phyloP scores from a whole-genome alignment of 2,888 invertebrate species.

The Sympetrum striolatum region DNA sequence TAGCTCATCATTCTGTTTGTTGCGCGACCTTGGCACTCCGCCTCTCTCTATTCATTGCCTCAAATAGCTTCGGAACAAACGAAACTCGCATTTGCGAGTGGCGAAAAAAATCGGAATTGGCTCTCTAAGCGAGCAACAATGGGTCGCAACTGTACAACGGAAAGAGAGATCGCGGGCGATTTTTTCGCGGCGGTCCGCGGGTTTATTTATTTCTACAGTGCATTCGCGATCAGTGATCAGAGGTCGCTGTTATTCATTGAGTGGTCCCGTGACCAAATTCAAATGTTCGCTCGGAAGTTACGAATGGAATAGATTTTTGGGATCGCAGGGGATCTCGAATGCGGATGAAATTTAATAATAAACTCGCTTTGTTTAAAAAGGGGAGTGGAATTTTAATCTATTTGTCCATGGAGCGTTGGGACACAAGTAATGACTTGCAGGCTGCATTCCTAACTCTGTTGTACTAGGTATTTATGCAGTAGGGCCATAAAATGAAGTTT shows the following conservation, averaged over 20 bases:
- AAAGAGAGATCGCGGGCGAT: not conserved
- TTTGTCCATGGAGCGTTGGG: no score
- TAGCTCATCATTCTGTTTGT: no score
- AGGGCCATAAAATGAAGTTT: no score
- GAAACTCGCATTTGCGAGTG: not conserved
- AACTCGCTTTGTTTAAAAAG: no score
- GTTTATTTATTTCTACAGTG: not conserved
- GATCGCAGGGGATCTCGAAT: no score
- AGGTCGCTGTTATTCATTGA: not conserved
- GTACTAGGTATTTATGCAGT: no score
- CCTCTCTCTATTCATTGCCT: not conserved
- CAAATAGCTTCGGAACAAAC: not conserved
- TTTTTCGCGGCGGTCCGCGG: not conserved
- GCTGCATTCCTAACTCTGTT: no score
- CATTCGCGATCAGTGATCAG: not conserved
- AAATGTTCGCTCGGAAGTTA: not conserved
- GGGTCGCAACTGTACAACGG: not conserved
- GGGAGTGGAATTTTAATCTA: no score
- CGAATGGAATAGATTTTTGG: not conserved
- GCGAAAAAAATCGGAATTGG: not conserved
- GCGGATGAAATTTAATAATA: no score
- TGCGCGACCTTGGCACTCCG: not conserved
- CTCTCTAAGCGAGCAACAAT: not conserved
- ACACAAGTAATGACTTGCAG: no score
- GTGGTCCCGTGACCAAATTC: not conserved